Evolutionary conservation across 2,888 invertebrate genomes (phyloP).

Genomic region (Lasioglossum malachurum): DNA sequence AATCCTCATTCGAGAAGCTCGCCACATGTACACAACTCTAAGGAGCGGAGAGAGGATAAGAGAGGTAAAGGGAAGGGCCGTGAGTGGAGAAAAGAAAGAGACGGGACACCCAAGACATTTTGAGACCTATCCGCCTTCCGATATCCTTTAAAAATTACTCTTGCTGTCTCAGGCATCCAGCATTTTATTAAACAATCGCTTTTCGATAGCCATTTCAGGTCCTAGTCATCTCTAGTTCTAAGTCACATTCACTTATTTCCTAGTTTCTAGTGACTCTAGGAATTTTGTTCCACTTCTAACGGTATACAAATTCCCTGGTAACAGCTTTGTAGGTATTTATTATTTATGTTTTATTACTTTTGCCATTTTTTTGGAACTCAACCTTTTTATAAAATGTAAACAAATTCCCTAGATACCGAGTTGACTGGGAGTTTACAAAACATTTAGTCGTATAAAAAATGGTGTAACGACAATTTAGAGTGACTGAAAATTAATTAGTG

Average conservation of each 20-base stretch:
- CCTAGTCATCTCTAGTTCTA: no score
- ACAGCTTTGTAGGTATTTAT: no score
- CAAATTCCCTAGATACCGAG: not conserved
- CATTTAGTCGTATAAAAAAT: no score
- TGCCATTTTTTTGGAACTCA: no score
- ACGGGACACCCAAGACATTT: not conserved
- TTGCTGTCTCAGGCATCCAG: not conserved
- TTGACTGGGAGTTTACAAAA: not conserved
- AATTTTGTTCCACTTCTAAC: no score
- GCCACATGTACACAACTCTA: conserved; percentile 34
- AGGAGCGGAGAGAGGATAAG: not conserved
- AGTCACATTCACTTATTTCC: no score
- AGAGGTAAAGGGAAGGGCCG: not conserved
- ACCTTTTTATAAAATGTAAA: not conserved
- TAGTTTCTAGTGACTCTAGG: no score
- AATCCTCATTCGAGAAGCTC: conserved; percentile 73
- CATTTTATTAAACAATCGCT: not conserved
- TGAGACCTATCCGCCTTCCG: not conserved
- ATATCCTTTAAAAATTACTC: not conserved
- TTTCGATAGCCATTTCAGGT: no score
- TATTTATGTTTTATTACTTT: no score
- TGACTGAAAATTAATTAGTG: not conserved
- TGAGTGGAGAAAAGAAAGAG: not conserved
- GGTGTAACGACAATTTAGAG: no score
- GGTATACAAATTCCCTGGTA: no score